These are phyloP conservation scores for Chrysomela aeneicollis DNA, from an alignment of 2,888 invertebrate genomes.

Conservation along the genomic window DNA sequence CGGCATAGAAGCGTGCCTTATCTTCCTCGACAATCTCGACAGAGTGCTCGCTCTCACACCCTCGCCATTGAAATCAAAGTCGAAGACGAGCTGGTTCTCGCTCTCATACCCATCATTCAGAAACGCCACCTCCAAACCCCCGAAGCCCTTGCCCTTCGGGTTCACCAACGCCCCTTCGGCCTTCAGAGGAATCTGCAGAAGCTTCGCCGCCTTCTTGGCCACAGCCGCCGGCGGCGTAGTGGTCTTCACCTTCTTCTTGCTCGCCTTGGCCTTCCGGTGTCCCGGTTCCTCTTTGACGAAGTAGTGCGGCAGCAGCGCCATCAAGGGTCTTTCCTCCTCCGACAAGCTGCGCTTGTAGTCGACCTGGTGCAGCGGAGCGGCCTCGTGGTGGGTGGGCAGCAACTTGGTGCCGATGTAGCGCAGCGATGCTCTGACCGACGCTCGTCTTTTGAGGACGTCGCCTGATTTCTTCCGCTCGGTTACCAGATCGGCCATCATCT, in stretches of 20 bases:
- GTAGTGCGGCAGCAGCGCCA: not conserved
- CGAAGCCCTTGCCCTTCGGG: not conserved
- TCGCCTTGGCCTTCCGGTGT: conserved; percentile 39
- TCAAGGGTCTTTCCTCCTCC: not conserved
- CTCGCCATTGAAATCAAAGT: not conserved
- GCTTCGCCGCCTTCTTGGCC: conserved; percentile 70
- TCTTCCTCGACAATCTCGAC: no score
- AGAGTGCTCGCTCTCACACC: not conserved
- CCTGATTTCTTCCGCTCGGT: conserved; percentile 53
- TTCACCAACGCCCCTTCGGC: conserved; percentile 26
- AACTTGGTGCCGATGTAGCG: conserved; percentile 70
- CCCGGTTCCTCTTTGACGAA: conserved; percentile 24
- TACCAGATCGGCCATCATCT: conserved; percentile 56
- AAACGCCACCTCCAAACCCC: not conserved
- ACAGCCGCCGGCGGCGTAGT: conserved; percentile 63
- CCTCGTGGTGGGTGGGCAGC: not conserved
- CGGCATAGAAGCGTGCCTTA: not conserved
- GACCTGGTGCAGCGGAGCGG: not conserved
- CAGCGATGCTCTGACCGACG: conserved; percentile 75
- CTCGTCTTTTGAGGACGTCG: conserved; percentile 67
- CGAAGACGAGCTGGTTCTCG: not conserved
- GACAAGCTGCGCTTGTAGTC: not conserved
- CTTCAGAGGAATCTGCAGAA: conserved; percentile 65
- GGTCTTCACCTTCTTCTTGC: conserved; percentile 45
- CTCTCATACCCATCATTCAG: not conserved